Base-by-base conservation (phyloP, 2,888 invertebrate species). In the Hofmannophila pseudospretella region DNA sequence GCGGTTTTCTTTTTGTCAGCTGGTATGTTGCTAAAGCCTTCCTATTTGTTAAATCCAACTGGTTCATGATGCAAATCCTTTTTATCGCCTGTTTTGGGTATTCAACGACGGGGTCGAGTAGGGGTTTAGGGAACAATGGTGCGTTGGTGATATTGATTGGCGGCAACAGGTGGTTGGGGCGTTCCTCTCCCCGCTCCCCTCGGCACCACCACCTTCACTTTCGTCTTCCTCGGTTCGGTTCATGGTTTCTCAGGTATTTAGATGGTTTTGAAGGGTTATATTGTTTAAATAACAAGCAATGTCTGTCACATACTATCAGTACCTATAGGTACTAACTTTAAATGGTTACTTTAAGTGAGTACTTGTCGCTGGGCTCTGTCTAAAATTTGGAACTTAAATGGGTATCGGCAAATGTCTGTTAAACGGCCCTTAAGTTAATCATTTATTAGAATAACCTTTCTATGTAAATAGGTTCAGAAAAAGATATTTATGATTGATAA, bases 91-190 rank as follows among this genome's bases (percentile, higher is more conserved):
- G 39, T 49, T 60, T 54, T 35, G 41, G 38, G 42, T 42, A 40
- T 46, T 44, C 45, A 51, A 51, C 54, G 55, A 56, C 58, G 59
- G 58, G 60, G 57, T 44, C 49, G 47, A 43, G 42, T 49, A 47
- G 50, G 49, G 59, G 58, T 62, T 64, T 64, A 54, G 57, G 58
- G 67, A 68, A 73, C 75, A 76, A 76, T 68, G 77, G 71, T 68
- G 63, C 67, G 65, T 63, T 79, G 67, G 67, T 68, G 70, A 67
- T 85, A 85, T 85, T 82, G 85, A 85, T 85, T 84, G 75, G 61
- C 54, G 58, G 65, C 82, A 76, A 85, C 85, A 85, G 76, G 82
- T 84, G 66, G 77, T 49, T 71, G 70, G 75, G 81, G 78, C 13
- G 66, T 75, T 62, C 67, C 54, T 73, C 57, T 57, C 67, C 79